Evolutionary conservation across 2,113 vertebrate species (phyloP), one percentile per base, ranked within the genome.

Genomic region (Dascyllus trimaculatus): DNA sequence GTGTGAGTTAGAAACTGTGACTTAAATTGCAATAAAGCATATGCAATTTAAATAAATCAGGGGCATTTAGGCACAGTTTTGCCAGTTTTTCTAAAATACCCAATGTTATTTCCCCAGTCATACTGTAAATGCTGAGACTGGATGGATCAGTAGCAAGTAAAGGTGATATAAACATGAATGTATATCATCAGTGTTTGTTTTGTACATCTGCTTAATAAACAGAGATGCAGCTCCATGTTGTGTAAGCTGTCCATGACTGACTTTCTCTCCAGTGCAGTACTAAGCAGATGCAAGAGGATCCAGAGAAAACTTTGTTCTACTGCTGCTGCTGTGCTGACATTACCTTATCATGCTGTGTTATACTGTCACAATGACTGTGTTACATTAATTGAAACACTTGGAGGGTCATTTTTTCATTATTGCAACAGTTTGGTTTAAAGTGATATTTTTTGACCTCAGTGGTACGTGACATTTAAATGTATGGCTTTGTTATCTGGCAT

Each of bases 291-390:
- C 70, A 64, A 70, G 21, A 54, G 24, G 45, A 76, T 66, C 90
- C 80, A 89, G 81, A 80, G 66, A 80, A 82, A 82, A 80, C 82
- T 78, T 85, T 88, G 82, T 82, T 86, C 75, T 58, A 79, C 32
- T 11, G 9, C 77, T 67, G 63, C 46, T 1, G 13, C 66, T 24
- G 24, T n/a, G 46, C 66, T 72, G 75, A 38, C 54, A 85, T 73
- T 85, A 79, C 65, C 40, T 61, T 46, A 68, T 74, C 59, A 73
- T 29, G 49, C 59, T 40, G 54, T 63, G 54, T 81, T 66, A 69
- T 73, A 77, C 81, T 81, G 75, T 85, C 74, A 72, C 56, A 79
- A 63, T 45, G 71, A 69, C 81, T 61, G 45, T 59, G 48, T 89
- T 80, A 70, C 79, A 75, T 43, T 15, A 79, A 74, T 9, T 59